Percentiles rank a stretch among this genome's conserved stretches.
phyloP scores from a whole-genome alignment of 2,888 invertebrate genomes.

The Meghimatium bilineatum region DNA sequence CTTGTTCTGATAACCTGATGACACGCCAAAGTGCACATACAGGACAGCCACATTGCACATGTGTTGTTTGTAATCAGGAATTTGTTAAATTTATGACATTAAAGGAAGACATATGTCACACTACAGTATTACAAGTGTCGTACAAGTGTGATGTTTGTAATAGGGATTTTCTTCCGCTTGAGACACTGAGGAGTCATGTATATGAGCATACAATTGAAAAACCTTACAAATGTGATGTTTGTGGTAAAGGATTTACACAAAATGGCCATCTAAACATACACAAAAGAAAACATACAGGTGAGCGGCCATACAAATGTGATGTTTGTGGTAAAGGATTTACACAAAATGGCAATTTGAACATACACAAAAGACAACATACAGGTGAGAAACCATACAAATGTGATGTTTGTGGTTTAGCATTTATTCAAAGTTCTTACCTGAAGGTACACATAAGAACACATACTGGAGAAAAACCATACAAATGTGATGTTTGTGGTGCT shows the following conservation, averaged over 20 bases:
- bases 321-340: neutral
- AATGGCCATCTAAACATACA: neutral
- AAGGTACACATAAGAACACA: neutral
- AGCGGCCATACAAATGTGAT: neutral
- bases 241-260: neutral
- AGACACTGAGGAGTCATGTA: neutral
- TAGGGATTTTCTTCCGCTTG: neutral
- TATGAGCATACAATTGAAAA: neutral
- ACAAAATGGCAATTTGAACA: neutral
- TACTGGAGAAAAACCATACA: neutral
- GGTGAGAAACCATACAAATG: neutral
- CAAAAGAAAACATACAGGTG: neutral
- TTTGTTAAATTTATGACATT: neutral
- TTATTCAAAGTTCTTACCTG: neutral
- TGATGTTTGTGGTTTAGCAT: neutral
- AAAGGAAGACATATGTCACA: neutral
- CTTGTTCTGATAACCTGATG: neutral
- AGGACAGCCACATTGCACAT: neutral
- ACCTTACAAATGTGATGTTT: neutral
- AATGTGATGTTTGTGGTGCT: conserved; percentile 15
- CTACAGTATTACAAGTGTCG: neutral
- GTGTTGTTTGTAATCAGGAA: neutral
- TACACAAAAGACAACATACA: neutral
- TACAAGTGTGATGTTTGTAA: conserved; percentile 2
- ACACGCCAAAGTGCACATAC: neutral